Conservation (phyloP, 2,888 invertebrate species). For the Campaea margaritaria region DNA sequence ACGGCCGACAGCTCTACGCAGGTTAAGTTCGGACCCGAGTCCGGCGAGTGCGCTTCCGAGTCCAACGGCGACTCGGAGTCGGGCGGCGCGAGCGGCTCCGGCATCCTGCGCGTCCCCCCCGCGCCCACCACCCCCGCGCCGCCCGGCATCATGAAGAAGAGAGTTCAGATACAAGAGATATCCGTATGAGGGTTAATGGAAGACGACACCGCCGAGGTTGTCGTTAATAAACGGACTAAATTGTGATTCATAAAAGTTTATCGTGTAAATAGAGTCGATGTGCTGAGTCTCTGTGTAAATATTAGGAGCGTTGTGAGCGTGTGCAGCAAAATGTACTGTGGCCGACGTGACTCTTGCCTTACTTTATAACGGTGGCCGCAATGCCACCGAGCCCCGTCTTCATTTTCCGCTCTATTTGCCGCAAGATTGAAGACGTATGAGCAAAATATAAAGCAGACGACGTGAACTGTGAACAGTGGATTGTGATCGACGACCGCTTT, state of each 20-base stretch:
- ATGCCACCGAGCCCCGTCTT: constrained; percentile 54
- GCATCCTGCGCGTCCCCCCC: constrained; percentile 54
- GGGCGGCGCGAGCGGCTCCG: constrained; percentile 73
- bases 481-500: constrained; percentile 40
- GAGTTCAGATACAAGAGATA: constrained; percentile 97
- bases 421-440: constrained; percentile 50
- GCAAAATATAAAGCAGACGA: constrained; percentile 47
- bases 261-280: constrained; percentile 41
- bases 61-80: constrained; percentile 74
- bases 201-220: constrained; percentile 67
- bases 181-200: constrained; percentile 89
- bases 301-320: constrained; percentile 45
- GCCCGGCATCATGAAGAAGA: constrained; percentile 92
- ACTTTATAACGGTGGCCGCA: constrained; percentile 38
- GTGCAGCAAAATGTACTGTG: constrained; percentile 49
- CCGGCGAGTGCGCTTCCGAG: constrained; percentile 76
- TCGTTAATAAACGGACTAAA: constrained; percentile 78
- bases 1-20: constrained; percentile 82
- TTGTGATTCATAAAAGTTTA: constrained; percentile 62
- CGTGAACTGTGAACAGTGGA: constrained; percentile 41
- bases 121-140: constrained; percentile 85
- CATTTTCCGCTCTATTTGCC: constrained; percentile 54
- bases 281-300: constrained; percentile 39
- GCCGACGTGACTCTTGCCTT: constrained; percentile 52
- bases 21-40: constrained; percentile 80